These are phyloP conservation scores for Coelinius sp. DNA, from an alignment of 2,888 invertebrate species.

Conservation along the genomic window DNA sequence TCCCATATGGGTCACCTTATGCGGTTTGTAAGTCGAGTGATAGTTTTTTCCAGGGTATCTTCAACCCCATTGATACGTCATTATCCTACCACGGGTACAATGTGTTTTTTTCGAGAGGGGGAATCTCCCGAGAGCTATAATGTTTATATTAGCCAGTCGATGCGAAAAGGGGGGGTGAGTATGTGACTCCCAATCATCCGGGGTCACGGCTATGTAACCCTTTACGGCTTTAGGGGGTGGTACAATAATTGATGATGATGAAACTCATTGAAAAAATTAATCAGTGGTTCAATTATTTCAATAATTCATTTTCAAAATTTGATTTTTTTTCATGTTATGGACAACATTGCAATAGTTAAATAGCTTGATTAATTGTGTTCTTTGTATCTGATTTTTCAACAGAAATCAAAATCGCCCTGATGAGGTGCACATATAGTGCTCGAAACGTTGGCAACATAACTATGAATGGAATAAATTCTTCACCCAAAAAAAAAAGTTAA, in stretches of 20 bases:
- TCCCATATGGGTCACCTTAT: slow-evolving; percentile 59
- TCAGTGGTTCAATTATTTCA: too few species aligned
- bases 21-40: slow-evolving; percentile 32
- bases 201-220: slow-evolving; percentile 54
- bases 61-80: slow-evolving; percentile 47
- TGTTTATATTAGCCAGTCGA: slow-evolving; percentile 67
- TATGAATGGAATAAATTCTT: too few species aligned
- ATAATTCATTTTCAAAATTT: too few species aligned
- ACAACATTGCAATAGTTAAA: too few species aligned
- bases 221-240: slow-evolving; percentile 19
- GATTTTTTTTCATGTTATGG: too few species aligned
- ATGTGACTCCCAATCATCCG: slow-evolving; percentile 58
- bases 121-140: slow-evolving; percentile 58
- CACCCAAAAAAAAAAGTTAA: too few species aligned
- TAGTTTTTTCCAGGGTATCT: slow-evolving; percentile 7
- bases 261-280: too few species aligned
- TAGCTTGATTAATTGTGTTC: too few species aligned
- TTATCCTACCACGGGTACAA: slow-evolving; percentile 47
- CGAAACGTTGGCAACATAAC: too few species aligned
- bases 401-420: too few species aligned
- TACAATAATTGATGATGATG: slow-evolving; percentile 2
- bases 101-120: slow-evolving; percentile 21
- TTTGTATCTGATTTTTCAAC: too few species aligned
- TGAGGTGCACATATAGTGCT: too few species aligned
- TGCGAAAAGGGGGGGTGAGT: slow-evolving; percentile 21